phyloP scores from a whole-genome alignment of 2,888 invertebrate genomes.

The Leucania comma region DNA sequence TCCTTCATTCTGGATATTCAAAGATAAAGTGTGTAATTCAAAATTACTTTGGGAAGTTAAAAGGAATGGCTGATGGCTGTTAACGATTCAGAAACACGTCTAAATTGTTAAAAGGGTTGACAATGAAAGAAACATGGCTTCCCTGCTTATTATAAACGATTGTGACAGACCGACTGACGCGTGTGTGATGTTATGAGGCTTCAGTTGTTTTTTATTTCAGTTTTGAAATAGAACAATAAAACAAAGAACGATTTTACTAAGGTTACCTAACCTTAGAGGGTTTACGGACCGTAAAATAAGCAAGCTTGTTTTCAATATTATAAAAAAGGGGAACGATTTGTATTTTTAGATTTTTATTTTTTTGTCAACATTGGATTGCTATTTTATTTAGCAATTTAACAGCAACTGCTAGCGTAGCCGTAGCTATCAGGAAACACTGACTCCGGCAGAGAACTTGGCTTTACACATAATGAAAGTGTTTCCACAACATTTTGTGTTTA shows the following conservation, averaged over 20 bases:
- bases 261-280: neutral
- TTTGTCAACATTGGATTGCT: too few relatives aligned
- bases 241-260: neutral
- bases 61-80: constrained; percentile 5
- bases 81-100: constrained; percentile 16
- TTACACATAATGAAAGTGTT: too few relatives aligned
- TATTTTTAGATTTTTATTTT: too few relatives aligned
- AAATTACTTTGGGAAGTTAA: constrained; percentile 28
- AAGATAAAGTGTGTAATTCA: constrained; percentile 34
- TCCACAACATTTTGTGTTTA: too few relatives aligned
- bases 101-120: constrained; percentile 26
- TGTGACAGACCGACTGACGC: constrained; percentile 51
- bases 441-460: too few relatives aligned
- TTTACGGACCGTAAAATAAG: neutral
- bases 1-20: constrained; percentile 16
- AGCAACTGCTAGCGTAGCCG: too few relatives aligned
- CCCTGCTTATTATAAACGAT: constrained; percentile 42
- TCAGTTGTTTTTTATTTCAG: constrained; percentile 38
- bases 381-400: too few relatives aligned
- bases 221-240: constrained; percentile 19
- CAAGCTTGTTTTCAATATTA: neutral
- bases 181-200: constrained; percentile 37
- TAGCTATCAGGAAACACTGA: too few relatives aligned
- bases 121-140: constrained; percentile 45
- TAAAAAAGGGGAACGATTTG: too few relatives aligned